Base-by-base conservation (phyloP, 1,140 invertebrate species). In the Tetranychus cinnabarinus region DNA sequence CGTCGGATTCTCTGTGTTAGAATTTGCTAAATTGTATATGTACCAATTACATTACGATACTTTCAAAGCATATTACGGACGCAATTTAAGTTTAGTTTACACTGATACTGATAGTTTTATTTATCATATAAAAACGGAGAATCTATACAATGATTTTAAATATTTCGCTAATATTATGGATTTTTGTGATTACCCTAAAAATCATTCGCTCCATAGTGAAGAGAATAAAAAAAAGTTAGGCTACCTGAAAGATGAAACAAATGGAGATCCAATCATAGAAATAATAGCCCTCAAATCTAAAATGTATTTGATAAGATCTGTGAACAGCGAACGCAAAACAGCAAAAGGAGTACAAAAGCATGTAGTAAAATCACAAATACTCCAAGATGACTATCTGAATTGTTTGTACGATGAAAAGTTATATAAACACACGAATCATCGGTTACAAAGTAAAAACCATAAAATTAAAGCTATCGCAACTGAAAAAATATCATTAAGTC, bases 191-290 rank as follows among this genome's bases (percentile, higher is more conserved):
- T 47, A 47, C 6, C 46, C 46, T n/a, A n/a, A 47, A 6, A n/a
- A 47, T 6, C 47, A 63, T 66, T 61, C n/a, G 0, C 34, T 64
- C 59, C 50, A 50, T 15, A 12, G 35, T 69, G 5, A 66, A 52
- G 12, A 71, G 45, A 76, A 76, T 64, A 75, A 74, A 66, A 77
- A 78, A 64, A 69, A 74, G 3, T 35, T 74, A 2, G 74, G 75
- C 6, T 71, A 74, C 67, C 72, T 77, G 65, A 78, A 76, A 67
- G 74, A 76, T 69, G 75, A 77, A 67, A 66, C 66, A 31, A 69
- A 15, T n/a, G n/a, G n/a, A n/a, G n/a, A n/a, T n/a, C n/a, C n/a
- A n/a, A n/a, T n/a, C n/a, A n/a, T n/a, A n/a, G 68, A 72, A 66
- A 76, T 71, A 69, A 60, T 73, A 48, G 72, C 71, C 8, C 59